Evolutionary conservation across 2,113 vertebrate genomes (phyloP).

Genomic region (Grallaria varia): DNA sequence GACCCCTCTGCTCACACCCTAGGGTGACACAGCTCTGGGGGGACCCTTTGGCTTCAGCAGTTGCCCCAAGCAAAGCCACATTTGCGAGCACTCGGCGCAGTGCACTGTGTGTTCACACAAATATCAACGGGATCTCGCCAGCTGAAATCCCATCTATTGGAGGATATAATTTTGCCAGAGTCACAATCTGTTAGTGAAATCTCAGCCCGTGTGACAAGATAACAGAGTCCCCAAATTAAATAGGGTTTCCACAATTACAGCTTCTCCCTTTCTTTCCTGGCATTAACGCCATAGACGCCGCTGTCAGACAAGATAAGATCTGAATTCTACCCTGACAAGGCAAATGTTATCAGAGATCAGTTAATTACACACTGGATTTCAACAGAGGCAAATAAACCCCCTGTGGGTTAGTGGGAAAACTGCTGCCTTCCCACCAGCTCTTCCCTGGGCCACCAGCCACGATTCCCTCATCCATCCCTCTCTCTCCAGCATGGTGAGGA

Average conservation of each 20-base stretch:
- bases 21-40: neutral
- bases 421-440: neutral
- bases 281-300: slow-evolving; percentile 59
- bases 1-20: neutral
- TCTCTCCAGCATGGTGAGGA: rapidly evolving
- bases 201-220: slow-evolving; percentile 59
- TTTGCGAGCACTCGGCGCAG: neutral
- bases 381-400: slow-evolving; percentile 40
- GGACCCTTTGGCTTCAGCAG: neutral
- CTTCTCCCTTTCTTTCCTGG: slow-evolving; percentile 33
- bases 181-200: slow-evolving; percentile 68
- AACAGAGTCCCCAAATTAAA: slow-evolving; percentile 69
- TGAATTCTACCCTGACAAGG: slow-evolving; percentile 59
- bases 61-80: neutral
- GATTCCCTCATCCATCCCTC: neutral
- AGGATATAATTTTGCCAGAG: slow-evolving; percentile 59
- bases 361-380: slow-evolving; percentile 64
- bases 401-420: neutral
- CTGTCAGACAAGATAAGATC: slow-evolving; percentile 67
- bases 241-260: slow-evolving; percentile 52
- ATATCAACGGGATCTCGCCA: slow-evolving; percentile 58
- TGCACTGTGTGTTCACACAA: neutral
- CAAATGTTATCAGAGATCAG: slow-evolving; percentile 68
- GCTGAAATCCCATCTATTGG: slow-evolving; percentile 57
- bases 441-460: neutral